These are phyloP conservation scores for Busseola fusca DNA, from an alignment of 2,888 invertebrate genomes.

Conservation along the genomic window DNA sequence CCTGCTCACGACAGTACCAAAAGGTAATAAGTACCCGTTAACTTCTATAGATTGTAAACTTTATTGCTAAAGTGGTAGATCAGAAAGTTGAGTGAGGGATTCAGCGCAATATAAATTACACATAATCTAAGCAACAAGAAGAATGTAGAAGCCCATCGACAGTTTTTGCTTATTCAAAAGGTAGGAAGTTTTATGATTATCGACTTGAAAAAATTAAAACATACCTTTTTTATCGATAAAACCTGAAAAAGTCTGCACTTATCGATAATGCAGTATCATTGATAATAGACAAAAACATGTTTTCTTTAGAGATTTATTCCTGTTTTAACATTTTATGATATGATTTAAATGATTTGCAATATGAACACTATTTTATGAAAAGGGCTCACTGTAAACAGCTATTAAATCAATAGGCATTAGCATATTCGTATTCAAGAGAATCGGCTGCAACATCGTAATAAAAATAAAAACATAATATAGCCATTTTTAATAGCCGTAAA, in stretches of 20 bases:
- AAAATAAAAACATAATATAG: slow-evolving; percentile 32
- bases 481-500: slow-evolving; percentile 28
- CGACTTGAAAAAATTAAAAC: slow-evolving; percentile 45
- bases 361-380: not conserved
- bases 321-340: not conserved
- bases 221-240: not conserved
- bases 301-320: not conserved
- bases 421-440: slow-evolving; percentile 26
- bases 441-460: not conserved
- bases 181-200: slow-evolving; percentile 57
- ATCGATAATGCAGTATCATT: not conserved
- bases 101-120: slow-evolving; percentile 71
- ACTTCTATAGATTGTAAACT: slow-evolving; percentile 31
- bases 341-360: not conserved
- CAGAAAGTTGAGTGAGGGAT: slow-evolving; percentile 24
- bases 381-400: not conserved
- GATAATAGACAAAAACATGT: no score
- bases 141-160: slow-evolving; percentile 78
- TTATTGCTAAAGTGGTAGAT: slow-evolving; percentile 25
- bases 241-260: not conserved
- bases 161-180: slow-evolving; percentile 68
- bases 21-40: slow-evolving; percentile 22
- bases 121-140: slow-evolving; percentile 70
- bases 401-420: slow-evolving; percentile 17
- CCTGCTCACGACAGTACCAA: slow-evolving; percentile 10